Conservation (phyloP, 2,797 vertebrate genomes). For the Chromis chromis region DNA sequence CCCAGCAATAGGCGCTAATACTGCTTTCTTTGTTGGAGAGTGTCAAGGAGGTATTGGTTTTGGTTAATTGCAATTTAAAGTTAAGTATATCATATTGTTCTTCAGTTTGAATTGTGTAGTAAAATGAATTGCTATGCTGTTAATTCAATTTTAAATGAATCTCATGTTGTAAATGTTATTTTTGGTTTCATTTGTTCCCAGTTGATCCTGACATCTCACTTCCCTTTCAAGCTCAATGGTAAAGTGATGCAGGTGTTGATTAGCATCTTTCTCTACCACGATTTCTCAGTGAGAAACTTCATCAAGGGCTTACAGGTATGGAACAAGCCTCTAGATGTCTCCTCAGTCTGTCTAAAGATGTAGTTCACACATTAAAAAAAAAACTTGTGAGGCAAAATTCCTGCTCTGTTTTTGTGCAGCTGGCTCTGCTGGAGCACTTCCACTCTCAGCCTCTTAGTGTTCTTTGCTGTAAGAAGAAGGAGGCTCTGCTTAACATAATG, state of each 20-base stretch:
- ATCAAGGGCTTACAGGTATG: conserved; percentile 96
- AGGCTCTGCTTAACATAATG: conserved; percentile 78
- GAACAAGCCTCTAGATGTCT: not conserved
- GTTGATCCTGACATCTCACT: conserved; percentile 89
- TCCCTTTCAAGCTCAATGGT: conserved; percentile 92
- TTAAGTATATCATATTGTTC: too few relatives aligned
- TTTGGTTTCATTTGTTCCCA: conserved; percentile 54
- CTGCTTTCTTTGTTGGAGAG: too few relatives aligned
- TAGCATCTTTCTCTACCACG: conserved; percentile 96
- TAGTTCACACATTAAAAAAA: not conserved
- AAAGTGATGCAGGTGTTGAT: conserved; percentile 93
- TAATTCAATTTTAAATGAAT: too few relatives aligned
- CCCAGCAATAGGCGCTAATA: too few relatives aligned
- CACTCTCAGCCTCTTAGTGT: conserved; percentile 92
- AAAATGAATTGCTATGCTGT: too few relatives aligned
- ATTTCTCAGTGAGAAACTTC: conserved; percentile 97
- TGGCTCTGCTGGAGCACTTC: conserved; percentile 94
- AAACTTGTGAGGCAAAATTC: not conserved
- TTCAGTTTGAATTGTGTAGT: too few relatives aligned
- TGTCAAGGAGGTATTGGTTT: too few relatives aligned
- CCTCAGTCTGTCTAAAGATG: not conserved
- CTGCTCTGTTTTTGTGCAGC: conserved; percentile 79
- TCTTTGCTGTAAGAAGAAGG: conserved; percentile 88
- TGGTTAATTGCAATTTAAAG: too few relatives aligned
- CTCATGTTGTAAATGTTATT: not conserved